Conservation (phyloP, 2,888 invertebrate species). For the Tachina lurida region DNA sequence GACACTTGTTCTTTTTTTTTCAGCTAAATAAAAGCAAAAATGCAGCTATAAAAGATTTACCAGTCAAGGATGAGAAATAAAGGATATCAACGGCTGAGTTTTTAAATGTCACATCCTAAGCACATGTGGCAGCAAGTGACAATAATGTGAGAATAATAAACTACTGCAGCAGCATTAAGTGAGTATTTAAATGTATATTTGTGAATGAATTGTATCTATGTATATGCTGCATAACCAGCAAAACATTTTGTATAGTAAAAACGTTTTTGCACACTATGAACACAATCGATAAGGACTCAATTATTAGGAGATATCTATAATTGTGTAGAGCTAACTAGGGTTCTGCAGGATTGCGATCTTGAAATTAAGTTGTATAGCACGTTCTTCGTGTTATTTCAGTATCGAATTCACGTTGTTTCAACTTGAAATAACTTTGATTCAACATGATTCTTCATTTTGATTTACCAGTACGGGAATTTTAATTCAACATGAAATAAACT, state of each 20-base stretch:
- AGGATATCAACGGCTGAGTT: slow-evolving; percentile 3
- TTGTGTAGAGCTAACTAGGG: no score
- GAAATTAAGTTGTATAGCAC: no score
- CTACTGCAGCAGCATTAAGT: background rate
- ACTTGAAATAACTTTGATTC: no score
- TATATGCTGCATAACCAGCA: slow-evolving; percentile 1
- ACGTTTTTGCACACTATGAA: no score
- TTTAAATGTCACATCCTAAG: slow-evolving; percentile 42
- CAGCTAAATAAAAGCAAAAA: slow-evolving; percentile 21
- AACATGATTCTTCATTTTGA: no score
- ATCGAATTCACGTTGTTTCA: no score
- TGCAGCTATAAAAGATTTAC: slow-evolving; percentile 53
- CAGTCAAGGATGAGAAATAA: slow-evolving; percentile 10
- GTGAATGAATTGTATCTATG: background rate
- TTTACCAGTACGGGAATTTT: no score
- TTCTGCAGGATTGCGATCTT: no score
- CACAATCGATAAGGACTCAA: no score
- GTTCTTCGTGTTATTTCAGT: no score
- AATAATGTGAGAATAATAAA: slow-evolving; percentile 50
- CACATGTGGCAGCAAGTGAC: slow-evolving; percentile 53
- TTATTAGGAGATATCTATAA: no score
- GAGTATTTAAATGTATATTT: background rate
- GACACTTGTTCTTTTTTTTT: slow-evolving; percentile 61
- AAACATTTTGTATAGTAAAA: background rate
- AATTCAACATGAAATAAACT: no score